Conservation (phyloP, 1,140 invertebrate species). For the Drosophila albomicans region DNA sequence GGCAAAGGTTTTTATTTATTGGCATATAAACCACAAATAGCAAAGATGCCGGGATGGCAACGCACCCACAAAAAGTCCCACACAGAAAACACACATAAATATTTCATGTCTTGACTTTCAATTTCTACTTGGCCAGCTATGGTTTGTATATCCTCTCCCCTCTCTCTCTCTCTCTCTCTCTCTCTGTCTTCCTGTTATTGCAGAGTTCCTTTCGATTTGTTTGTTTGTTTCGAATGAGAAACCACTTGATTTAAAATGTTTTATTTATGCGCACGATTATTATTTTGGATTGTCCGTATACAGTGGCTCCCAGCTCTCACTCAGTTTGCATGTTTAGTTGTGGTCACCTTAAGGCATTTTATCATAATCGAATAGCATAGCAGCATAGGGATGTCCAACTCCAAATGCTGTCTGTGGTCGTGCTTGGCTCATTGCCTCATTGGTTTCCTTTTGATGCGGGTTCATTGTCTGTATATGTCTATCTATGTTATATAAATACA, state of each 20-base stretch:
- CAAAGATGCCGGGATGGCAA: constrained; percentile 72
- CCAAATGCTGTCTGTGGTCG: constrained; percentile 46
- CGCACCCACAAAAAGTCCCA: constrained; percentile 61
- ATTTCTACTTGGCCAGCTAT: constrained; percentile 59
- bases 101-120: constrained; percentile 82
- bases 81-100: constrained; percentile 67
- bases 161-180: constrained; percentile 1
- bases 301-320: not conserved
- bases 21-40: constrained; percentile 81
- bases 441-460: constrained; percentile 72
- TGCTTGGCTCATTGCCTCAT: constrained; percentile 68
- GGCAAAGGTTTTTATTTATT: constrained; percentile 81
- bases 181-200: not conserved
- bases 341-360: constrained; percentile 76
- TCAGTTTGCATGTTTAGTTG: constrained; percentile 46
- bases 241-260: constrained; percentile 81
- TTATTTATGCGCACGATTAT: constrained; percentile 81
- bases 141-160: constrained; percentile 31
- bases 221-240: constrained; percentile 66
- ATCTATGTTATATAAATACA: not conserved
- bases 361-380: constrained; percentile 73
- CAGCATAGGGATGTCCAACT: constrained; percentile 46
- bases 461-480: constrained; percentile 54
- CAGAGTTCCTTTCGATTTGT: constrained; percentile 62
- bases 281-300: constrained; percentile 64